Conservation (phyloP, 2,113 vertebrate species). For the Entomyzon cyanotis region DNA sequence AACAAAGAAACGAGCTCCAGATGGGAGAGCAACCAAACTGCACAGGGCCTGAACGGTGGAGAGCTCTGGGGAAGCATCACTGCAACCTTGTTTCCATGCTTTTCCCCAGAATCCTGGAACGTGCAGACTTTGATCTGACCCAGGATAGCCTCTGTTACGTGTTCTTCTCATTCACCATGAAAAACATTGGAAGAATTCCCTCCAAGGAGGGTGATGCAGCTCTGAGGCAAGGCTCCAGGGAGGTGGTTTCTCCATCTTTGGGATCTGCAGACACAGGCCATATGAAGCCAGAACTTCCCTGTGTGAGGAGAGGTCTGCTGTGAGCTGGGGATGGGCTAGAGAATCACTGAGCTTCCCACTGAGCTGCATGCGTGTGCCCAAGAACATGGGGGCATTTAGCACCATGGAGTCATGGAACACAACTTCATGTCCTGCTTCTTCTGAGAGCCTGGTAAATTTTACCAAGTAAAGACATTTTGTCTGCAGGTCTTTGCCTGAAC, state of each 20-base stretch:
- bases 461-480: background rate
- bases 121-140: background rate
- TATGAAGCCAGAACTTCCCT: background rate
- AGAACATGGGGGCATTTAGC: background rate
- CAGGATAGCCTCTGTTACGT: background rate
- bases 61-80: background rate
- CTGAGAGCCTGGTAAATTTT: background rate
- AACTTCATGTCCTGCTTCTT: background rate
- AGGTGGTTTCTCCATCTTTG: background rate
- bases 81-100: background rate
- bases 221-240: background rate
- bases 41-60: accelerated
- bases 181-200: background rate
- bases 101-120: background rate
- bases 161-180: background rate
- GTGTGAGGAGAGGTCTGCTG: background rate
- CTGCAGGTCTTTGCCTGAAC: background rate
- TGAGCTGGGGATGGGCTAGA: background rate
- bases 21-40: background rate
- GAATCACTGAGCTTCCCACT: accelerated
- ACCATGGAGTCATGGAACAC: accelerated
- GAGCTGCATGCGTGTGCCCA: too few relatives aligned
- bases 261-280: background rate
- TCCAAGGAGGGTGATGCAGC: background rate
- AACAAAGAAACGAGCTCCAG: background rate